These are phyloP conservation scores for Lepidurus apus DNA, from an alignment of 1,140 invertebrate genomes.

Conservation along the genomic window DNA sequence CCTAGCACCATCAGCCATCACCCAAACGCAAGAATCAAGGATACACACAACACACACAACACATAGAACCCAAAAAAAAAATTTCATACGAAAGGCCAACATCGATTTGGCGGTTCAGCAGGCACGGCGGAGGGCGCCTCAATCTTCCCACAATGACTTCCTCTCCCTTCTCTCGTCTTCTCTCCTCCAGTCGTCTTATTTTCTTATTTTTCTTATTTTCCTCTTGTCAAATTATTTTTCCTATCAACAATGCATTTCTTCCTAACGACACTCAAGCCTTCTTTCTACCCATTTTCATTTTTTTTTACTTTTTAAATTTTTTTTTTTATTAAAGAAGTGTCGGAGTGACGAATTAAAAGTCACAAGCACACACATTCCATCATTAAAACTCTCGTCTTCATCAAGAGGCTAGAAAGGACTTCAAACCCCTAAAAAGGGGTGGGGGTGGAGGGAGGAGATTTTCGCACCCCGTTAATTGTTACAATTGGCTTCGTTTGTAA, in stretches of 20 bases:
- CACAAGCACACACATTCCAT: no score
- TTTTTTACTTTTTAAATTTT: no score
- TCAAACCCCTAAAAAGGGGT: no score
- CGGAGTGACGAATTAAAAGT: no score
- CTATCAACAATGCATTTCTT: not conserved
- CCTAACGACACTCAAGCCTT: no score
- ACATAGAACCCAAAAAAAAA: not conserved
- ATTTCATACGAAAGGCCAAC: not conserved
- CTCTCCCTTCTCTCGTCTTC: not conserved
- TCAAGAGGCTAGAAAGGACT: no score
- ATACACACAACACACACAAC: not conserved
- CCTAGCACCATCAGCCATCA: not conserved
- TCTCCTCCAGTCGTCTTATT: not conserved
- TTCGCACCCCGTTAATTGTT: no score
- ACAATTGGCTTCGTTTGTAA: no score
- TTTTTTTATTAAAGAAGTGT: no score
- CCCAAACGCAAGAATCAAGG: not conserved
- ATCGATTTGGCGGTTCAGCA: constrained; percentile 18
- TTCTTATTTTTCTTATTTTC: not conserved
- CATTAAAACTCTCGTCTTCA: no score
- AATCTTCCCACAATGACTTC: not conserved
- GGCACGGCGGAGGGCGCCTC: not conserved
- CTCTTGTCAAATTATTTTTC: not conserved
- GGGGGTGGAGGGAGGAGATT: no score
- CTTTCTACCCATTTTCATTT: no score